Conservation (phyloP, 2,888 invertebrate species). For the Flabesymbios commensalis region DNA sequence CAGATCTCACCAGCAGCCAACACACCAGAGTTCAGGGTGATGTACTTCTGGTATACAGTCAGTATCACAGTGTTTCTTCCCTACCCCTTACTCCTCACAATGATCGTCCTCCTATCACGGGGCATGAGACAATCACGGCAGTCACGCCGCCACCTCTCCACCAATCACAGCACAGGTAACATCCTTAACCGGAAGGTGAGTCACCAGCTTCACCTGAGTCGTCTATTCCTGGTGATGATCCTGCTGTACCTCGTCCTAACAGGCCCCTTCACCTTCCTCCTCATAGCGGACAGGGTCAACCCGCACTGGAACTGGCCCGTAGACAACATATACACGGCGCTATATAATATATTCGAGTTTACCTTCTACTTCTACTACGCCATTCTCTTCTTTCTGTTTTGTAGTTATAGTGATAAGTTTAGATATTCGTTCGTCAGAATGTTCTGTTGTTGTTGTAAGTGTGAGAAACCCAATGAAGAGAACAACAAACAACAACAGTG, state of each 20-base stretch:
- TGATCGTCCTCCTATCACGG: constrained; percentile 42
- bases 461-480: no score
- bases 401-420: constrained; percentile 51
- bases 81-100: constrained; percentile 43
- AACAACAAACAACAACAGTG: no score
- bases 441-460: constrained; percentile 48
- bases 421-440: constrained; percentile 44
- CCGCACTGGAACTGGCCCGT: constrained; percentile 21
- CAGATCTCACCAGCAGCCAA: constrained; percentile 41
- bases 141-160: constrained; percentile 38
- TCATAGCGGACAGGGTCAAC: constrained; percentile 15
- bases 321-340: constrained; percentile 19
- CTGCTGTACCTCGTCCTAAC: constrained; percentile 47
- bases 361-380: constrained; percentile 52
- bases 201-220: constrained; percentile 48
- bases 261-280: constrained; percentile 45
- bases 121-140: constrained; percentile 41
- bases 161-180: constrained; percentile 31
- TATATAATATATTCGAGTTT: constrained; percentile 48
- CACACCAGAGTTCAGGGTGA: constrained; percentile 49
- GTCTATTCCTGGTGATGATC: constrained; percentile 47
- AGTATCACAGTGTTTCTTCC: constrained; percentile 53
- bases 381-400: constrained; percentile 50
- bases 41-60: constrained; percentile 57
- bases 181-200: constrained; percentile 45